Evolutionary conservation across 2,888 invertebrate species (phyloP), one percentile per base, ranked within the genome.

Genomic region (Eledona agricola): DNA sequence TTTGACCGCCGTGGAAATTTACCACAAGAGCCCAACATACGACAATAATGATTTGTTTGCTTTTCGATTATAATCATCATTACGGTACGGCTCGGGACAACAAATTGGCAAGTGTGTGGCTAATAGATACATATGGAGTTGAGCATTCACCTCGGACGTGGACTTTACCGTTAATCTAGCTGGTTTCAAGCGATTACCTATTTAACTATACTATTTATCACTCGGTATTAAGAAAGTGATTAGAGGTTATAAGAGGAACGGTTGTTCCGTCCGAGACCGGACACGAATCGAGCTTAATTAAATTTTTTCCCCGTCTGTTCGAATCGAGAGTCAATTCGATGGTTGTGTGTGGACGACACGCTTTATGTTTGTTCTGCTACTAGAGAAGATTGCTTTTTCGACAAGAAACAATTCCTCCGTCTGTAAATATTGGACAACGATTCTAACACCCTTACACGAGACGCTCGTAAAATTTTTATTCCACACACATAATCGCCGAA

Each of bases 361-460:
- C 17, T 29, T 38, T 31, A 7, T 53, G 63, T 64, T 66, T 66
- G 64, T 63, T 62, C 55, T 64, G 62, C 62, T 57, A 63, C 65
- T 63, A 62, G 60, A 63, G 59, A 45, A 60, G 60, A 64, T 62
- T 63, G 61, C 58, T 61, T 60, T 57, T 54, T 45, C 50, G 52
- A 50, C 53, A 38, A 35, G 31, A 46, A 53, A 45, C 51, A 46
- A 52, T 52, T 37, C 31, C 25, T 26, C 16, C 20, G 16, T 45
- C 22, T n/a, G 46, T 52, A 46, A 52, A 45, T 51, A 47, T 51
- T 42, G 55, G 43, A 28, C 49, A 28, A 37, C n/a, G 40, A 40
- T 40, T 40, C 20, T 16, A 25, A 40, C 40, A 40, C 40, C 17
- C 11, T 19, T 17, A 17, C 23, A 6, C 23, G 5, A n/a, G 3